Evolutionary conservation across 2,113 vertebrate genomes (phyloP).

Genomic region (Steatornis caripensis): DNA sequence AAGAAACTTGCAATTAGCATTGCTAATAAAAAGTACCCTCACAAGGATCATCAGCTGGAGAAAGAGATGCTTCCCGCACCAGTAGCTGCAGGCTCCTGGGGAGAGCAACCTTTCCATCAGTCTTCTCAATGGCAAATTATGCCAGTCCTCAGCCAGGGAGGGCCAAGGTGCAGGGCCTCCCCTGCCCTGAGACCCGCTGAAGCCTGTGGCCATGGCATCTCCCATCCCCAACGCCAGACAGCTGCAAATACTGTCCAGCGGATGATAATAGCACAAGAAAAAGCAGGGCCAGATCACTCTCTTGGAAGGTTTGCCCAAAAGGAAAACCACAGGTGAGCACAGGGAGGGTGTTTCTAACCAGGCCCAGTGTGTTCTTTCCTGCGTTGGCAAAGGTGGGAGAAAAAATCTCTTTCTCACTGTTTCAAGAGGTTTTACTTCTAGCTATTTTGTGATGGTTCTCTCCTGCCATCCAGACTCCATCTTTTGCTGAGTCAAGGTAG

Average conservation of each 20-base stretch:
- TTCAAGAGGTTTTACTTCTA: background rate
- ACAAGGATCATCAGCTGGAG: background rate
- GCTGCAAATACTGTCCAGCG: background rate
- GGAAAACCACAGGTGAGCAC: rapidly evolving
- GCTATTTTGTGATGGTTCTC: background rate
- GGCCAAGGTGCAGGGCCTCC: background rate
- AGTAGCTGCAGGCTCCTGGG: background rate
- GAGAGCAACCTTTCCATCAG: background rate
- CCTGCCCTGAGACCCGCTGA: background rate
- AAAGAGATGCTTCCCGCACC: background rate
- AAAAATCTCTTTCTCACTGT: background rate
- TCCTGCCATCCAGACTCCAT: background rate
- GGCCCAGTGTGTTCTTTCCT: background rate
- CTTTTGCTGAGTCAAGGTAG: background rate
- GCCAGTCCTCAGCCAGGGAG: background rate
- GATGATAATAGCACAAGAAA: background rate
- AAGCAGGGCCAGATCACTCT: background rate
- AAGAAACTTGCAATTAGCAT: background rate
- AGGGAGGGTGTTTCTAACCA: background rate
- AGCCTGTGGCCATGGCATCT: background rate
- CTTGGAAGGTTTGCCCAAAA: background rate
- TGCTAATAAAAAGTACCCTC: background rate
- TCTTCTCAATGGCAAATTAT: background rate
- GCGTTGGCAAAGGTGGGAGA: background rate
- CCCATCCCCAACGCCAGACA: background rate